Evolutionary conservation across 2,113 vertebrate genomes (phyloP).

Genomic region (Zosterops japonicus): DNA sequence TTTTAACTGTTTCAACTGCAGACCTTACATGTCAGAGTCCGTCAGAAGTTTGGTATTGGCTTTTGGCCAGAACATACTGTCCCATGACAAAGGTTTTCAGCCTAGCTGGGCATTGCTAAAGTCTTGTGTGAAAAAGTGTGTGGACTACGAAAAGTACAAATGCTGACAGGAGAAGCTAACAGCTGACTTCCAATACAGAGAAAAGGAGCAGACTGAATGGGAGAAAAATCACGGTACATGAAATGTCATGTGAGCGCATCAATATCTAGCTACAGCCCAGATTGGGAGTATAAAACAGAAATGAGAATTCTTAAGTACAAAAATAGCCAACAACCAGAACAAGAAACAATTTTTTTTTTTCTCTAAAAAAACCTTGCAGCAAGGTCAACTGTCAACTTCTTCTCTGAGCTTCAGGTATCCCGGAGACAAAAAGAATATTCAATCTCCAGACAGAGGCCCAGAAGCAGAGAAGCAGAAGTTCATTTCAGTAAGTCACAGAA

Average conservation of each 20-base stretch:
- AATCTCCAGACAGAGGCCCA: neutral
- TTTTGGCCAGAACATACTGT: neutral
- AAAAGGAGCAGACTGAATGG: neutral
- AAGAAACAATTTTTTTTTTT: neutral
- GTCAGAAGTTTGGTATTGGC: neutral
- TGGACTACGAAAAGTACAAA: neutral
- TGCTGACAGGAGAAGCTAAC: neutral
- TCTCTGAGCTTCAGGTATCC: neutral
- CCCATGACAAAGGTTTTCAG: neutral
- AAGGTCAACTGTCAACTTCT: neutral
- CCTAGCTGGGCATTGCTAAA: neutral
- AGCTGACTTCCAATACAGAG: neutral
- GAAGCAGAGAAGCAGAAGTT: neutral
- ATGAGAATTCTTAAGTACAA: neutral
- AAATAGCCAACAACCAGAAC: neutral
- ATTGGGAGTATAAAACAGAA: neutral
- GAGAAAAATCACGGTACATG: neutral
- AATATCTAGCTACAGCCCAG: neutral
- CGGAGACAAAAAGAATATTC: neutral
- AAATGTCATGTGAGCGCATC: neutral
- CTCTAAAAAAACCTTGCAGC: neutral
- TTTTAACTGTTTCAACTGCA: neutral
- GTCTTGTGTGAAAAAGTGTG: neutral
- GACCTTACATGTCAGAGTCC: neutral
- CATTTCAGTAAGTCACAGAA: neutral